These are phyloP conservation scores for Poicephalus gulielmi DNA, from an alignment of 2,113 vertebrate species.

Conservation along the genomic window DNA sequence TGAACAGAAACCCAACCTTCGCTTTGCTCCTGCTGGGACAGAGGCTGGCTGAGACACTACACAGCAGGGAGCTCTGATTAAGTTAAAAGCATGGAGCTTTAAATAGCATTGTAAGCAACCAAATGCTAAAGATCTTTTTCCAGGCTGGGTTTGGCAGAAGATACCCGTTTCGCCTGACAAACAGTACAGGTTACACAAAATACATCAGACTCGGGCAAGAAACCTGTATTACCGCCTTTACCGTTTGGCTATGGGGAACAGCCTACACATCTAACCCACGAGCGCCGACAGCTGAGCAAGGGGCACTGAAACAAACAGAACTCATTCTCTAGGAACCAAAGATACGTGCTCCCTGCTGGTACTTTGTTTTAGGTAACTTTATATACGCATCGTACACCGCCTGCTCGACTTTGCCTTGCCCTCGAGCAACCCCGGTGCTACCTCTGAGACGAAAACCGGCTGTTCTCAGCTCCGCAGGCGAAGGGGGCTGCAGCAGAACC, in stretches of 20 bases:
- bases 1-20: accelerated
- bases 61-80: accelerated
- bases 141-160: not conserved
- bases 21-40: accelerated
- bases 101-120: accelerated
- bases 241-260: accelerated
- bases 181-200: accelerated
- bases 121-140: not conserved
- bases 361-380: accelerated
- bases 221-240: accelerated
- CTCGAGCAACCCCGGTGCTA: not conserved
- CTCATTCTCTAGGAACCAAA: not conserved
- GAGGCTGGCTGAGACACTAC: accelerated
- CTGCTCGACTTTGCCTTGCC: not conserved
- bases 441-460: not conserved
- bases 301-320: not conserved
- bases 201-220: accelerated
- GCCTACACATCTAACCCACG: accelerated
- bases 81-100: not conserved
- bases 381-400: accelerated
- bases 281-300: not conserved
- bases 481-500: not conserved
- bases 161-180: not conserved
- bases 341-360: accelerated
- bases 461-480: not conserved